Percentiles rank a stretch among this genome's conserved stretches.
Conservation (phyloP, 2,888 invertebrate genomes). For the Cyclophora punctaria region DNA sequence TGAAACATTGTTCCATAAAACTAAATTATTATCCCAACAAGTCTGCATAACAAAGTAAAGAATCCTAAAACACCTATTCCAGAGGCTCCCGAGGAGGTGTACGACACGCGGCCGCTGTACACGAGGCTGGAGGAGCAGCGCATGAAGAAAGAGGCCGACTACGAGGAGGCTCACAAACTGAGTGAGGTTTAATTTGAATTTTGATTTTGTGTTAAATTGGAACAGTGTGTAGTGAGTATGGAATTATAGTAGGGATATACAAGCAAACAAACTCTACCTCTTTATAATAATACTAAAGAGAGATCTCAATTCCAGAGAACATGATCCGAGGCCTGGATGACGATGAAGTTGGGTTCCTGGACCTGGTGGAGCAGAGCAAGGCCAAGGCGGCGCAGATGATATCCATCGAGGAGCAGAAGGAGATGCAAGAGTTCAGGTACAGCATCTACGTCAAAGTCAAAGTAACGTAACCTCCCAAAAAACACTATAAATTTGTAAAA, state of each 20-base stretch:
- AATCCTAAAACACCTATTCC: slow-evolving; percentile 18
- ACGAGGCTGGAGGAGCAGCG: slow-evolving; percentile 95
- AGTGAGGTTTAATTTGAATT: slow-evolving; percentile 76
- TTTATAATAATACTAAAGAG: no score
- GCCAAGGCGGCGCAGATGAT: slow-evolving; percentile 89
- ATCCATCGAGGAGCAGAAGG: slow-evolving; percentile 87
- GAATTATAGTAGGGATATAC: no score
- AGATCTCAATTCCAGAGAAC: slow-evolving; percentile 74
- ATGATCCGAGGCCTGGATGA: slow-evolving; percentile 94
- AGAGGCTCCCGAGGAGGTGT: slow-evolving; percentile 91
- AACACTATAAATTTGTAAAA: background rate
- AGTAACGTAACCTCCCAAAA: background rate
- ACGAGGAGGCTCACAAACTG: slow-evolving; percentile 96
- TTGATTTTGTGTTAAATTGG: no score
- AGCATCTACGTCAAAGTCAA: slow-evolving; percentile 46
- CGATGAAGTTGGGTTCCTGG: slow-evolving; percentile 96
- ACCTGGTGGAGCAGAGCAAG: slow-evolving; percentile 90
- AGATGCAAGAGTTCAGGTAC: slow-evolving; percentile 88
- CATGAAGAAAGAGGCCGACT: slow-evolving; percentile 92
- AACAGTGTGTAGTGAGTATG: no score
- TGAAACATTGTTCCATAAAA: no score
- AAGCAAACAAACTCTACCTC: no score
- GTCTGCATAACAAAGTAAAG: no score
- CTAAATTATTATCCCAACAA: no score
- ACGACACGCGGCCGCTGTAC: slow-evolving; percentile 90